Percentiles rank a stretch among this genome's conserved stretches.
Conservation (phyloP, 2,113 vertebrate genomes). For the Pionites leucogaster region DNA sequence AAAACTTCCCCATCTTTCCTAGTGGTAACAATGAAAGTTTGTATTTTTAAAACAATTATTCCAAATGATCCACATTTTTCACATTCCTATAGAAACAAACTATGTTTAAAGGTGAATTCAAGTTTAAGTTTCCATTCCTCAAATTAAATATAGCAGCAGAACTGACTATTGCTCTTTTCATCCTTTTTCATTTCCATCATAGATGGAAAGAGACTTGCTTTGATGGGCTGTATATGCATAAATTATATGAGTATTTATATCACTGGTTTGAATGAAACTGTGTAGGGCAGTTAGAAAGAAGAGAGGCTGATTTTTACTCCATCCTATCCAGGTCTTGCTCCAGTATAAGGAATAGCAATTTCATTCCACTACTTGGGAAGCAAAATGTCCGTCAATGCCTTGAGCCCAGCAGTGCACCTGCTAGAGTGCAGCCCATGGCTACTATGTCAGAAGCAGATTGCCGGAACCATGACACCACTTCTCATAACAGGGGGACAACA, state of each 20-base stretch:
- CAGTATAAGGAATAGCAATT: not conserved
- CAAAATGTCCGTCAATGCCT: not conserved
- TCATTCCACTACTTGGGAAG: not conserved
- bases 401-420: not conserved
- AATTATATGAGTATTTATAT: not conserved
- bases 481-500: fast-evolving
- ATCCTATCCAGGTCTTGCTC: not conserved
- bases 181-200: not conserved
- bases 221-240: not conserved
- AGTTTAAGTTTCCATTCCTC: not conserved
- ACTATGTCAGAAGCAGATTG: fast-evolving
- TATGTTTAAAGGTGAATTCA: not conserved
- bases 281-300: not conserved
- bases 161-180: not conserved
- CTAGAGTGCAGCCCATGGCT: not conserved
- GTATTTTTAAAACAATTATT: not conserved
- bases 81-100: not conserved
- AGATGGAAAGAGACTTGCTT: not conserved
- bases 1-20: not conserved
- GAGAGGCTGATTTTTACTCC: not conserved
- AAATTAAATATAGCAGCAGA: not conserved
- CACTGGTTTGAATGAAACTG: not conserved
- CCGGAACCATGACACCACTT: not conserved
- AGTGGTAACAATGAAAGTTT: not conserved
- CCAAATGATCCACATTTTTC: not conserved